Percentiles rank a stretch among this genome's conserved stretches.
These are phyloP conservation scores for Takifugu flavidus DNA, from an alignment of 2,113 vertebrate species.

Conservation along the genomic window DNA sequence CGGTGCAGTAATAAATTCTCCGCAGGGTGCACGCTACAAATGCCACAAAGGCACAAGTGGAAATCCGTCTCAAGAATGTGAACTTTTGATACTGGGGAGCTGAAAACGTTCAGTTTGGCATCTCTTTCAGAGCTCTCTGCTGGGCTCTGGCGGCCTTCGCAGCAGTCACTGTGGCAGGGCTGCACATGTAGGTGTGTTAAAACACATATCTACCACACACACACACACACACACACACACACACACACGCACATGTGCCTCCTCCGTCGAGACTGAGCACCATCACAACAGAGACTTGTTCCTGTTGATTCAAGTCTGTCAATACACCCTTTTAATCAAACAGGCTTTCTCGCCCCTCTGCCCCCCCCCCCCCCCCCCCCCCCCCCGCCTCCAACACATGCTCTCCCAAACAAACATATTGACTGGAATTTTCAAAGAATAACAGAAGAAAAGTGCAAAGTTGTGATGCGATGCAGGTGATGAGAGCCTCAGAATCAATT, in stretches of 20 bases:
- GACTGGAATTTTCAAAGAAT: constrained; percentile 33
- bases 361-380: neutral
- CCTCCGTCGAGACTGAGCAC: constrained; percentile 8
- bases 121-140: constrained; percentile 48
- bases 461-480: constrained; percentile 6
- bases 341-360: constrained; percentile 16
- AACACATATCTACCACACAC: constrained; percentile 30
- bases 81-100: too few species aligned
- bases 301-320: constrained; percentile 44
- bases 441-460: constrained; percentile 25
- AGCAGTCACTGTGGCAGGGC: constrained; percentile 34
- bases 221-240: constrained; percentile 33
- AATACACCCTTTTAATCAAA: constrained; percentile 50
- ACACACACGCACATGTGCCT: constrained; percentile 16
- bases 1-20: too few species aligned
- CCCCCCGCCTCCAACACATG: constrained; percentile 20
- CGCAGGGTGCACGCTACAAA: too few species aligned
- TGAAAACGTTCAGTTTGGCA: too few species aligned
- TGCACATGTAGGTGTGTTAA: constrained; percentile 35
- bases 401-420: constrained; percentile 46
- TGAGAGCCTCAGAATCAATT: constrained; percentile 44
- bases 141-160: constrained; percentile 55
- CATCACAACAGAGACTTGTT: constrained; percentile 35
- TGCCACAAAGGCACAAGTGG: too few species aligned
- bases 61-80: too few species aligned